A percentile compares a stretch with the other conserved stretches of the same genome.
These are phyloP conservation scores for Oncorhynchus keta DNA, from an alignment of 2,113 vertebrate genomes.

Conservation along the genomic window DNA sequence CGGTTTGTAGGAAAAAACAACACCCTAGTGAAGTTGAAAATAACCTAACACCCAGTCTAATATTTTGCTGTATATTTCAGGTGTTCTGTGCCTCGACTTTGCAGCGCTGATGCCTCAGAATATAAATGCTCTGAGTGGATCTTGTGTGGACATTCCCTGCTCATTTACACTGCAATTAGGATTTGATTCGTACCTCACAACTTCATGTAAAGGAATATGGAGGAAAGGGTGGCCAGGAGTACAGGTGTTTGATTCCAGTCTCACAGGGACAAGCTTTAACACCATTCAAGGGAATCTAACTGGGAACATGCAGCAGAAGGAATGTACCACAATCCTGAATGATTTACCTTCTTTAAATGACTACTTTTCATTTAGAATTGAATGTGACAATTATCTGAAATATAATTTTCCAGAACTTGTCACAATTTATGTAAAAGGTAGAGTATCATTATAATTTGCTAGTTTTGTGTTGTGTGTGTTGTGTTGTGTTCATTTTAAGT, in stretches of 20 bases:
- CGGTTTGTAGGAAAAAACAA: too few relatives aligned
- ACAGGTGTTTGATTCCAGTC: conserved; percentile 57
- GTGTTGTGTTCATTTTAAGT: neutral
- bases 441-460: neutral
- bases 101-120: conserved; percentile 39
- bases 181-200: conserved; percentile 33
- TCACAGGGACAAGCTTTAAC: conserved; percentile 29
- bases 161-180: conserved; percentile 31
- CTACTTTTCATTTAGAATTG: conserved; percentile 56
- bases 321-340: conserved; percentile 63
- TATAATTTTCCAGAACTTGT: conserved; percentile 39
- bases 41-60: neutral
- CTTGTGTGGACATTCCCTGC: conserved; percentile 59
- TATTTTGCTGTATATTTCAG: conserved; percentile 34
- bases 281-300: conserved; percentile 50
- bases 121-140: conserved; percentile 49
- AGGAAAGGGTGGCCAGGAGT: conserved; percentile 13
- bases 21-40: too few relatives aligned
- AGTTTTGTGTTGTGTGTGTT: neutral
- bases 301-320: conserved; percentile 40
- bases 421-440: conserved; percentile 42
- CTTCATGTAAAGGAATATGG: conserved; percentile 57
- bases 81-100: conserved; percentile 36
- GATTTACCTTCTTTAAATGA: conserved; percentile 30
- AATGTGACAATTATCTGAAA: conserved; percentile 48